A percentile compares a stretch with the other conserved stretches of the same genome.
phyloP scores from a whole-genome alignment of 1,140 invertebrate genomes.

The Schlechtendalia chinensis region DNA sequence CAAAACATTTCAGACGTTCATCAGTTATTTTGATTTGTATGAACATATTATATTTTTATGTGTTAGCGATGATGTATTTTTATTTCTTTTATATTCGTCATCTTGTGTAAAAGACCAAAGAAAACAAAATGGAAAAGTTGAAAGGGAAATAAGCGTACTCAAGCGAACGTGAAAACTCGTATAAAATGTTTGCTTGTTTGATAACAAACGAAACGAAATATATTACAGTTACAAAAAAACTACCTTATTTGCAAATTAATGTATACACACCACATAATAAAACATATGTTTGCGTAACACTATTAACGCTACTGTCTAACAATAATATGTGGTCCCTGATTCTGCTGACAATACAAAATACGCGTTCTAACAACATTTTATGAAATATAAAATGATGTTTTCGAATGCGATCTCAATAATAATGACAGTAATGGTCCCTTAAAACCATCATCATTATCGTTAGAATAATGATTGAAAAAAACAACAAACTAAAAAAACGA shows the following conservation, averaged over 20 bases:
- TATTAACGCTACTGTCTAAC: conserved; percentile 37
- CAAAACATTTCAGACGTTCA: neutral
- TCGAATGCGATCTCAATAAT: conserved; percentile 42
- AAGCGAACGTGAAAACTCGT: neutral
- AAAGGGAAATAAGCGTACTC: neutral
- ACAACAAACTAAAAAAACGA: conserved; percentile 33
- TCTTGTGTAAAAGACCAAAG: neutral
- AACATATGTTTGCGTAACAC: conserved; percentile 11
- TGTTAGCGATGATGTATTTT: neutral
- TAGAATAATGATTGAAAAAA: conserved; percentile 42
- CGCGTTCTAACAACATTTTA: conserved; percentile 8
- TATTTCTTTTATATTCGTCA: neutral
- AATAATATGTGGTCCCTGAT: conserved; percentile 43
- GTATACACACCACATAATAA: neutral
- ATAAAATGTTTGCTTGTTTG: neutral
- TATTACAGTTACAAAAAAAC: conserved; percentile 26
- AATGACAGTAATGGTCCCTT: conserved; percentile 48
- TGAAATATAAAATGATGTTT: conserved; percentile 15
- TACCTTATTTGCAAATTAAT: conserved; percentile 22
- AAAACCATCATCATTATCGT: conserved; percentile 49
- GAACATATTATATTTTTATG: neutral
- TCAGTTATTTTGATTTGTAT: neutral
- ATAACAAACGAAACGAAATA: neutral
- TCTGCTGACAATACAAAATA: conserved; percentile 44
- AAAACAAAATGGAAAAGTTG: neutral